Percentiles rank a stretch among this genome's conserved stretches.
These are phyloP conservation scores for Muntiacus muntjak DNA, from an alignment of 2,113 vertebrate species.

Conservation along the genomic window DNA sequence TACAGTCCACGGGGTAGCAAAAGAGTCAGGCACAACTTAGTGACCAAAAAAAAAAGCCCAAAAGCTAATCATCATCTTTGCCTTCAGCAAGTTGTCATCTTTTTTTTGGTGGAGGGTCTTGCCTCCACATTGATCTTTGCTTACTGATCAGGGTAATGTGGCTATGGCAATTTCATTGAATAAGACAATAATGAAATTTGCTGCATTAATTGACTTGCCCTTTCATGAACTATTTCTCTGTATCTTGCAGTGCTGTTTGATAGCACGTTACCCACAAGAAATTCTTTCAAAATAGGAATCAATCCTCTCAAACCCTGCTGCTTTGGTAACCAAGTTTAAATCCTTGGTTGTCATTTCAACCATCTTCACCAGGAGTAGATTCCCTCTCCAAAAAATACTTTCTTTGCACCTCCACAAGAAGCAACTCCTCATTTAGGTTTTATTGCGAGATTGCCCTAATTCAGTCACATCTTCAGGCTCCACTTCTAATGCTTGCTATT, in stretches of 20 bases:
- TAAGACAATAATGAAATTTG: not conserved
- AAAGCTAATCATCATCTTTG: not conserved
- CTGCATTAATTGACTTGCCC: not conserved
- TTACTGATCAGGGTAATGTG: not conserved
- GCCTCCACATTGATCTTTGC: not conserved
- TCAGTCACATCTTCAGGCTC: not conserved
- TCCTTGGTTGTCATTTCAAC: not conserved
- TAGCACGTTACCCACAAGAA: not conserved
- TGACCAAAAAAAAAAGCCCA: not conserved
- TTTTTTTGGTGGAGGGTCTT: not conserved
- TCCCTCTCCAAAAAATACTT: not conserved
- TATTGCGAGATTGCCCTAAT: not conserved
- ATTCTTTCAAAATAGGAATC: not conserved
- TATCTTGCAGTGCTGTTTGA: not conserved
- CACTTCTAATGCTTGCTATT: not conserved
- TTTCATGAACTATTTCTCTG: not conserved
- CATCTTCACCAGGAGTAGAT: not conserved
- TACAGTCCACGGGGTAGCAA: not conserved
- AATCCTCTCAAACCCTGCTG: not conserved
- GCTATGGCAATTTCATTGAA: not conserved
- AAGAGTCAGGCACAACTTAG: not conserved
- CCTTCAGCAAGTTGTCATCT: not conserved
- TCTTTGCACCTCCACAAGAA: not conserved
- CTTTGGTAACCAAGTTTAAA: not conserved
- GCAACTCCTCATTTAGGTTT: not conserved